A percentile compares a stretch with the other conserved stretches of the same genome.
These are phyloP conservation scores for Thaumatotibia leucotreta DNA, from an alignment of 1,140 invertebrate genomes.

Conservation along the genomic window DNA sequence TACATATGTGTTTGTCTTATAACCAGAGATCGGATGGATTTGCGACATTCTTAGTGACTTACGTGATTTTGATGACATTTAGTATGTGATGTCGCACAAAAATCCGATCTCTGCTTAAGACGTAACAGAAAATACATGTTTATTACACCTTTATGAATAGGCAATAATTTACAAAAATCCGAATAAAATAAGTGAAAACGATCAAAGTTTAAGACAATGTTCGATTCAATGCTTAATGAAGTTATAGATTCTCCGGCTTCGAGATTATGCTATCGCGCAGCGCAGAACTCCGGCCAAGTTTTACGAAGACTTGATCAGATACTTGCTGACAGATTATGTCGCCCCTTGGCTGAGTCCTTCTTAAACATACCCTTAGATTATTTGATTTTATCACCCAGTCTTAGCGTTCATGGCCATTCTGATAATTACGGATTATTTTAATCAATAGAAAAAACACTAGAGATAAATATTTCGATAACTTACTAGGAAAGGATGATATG, in stretches of 20 bases:
- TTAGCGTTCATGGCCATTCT: background rate
- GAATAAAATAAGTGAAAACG: background rate
- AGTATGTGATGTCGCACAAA: too few species aligned
- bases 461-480: too few species aligned
- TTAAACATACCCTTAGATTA: background rate
- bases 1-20: too few species aligned
- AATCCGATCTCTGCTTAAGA: too few species aligned
- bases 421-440: background rate
- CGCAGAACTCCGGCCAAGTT: background rate
- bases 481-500: too few species aligned
- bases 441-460: too few species aligned
- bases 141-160: too few species aligned
- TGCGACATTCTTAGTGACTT: too few species aligned
- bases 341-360: conserved; percentile 3
- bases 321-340: conserved; percentile 44
- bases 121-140: too few species aligned
- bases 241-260: background rate
- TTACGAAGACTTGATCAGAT: conserved; percentile 18
- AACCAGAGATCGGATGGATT: too few species aligned
- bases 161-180: too few species aligned
- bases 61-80: too few species aligned
- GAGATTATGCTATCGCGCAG: background rate
- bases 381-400: background rate
- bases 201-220: background rate
- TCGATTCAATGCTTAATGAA: conserved; percentile 2